Evolutionary conservation across 2,113 vertebrate species (phyloP).

Genomic region (Lagopus muta): DNA sequence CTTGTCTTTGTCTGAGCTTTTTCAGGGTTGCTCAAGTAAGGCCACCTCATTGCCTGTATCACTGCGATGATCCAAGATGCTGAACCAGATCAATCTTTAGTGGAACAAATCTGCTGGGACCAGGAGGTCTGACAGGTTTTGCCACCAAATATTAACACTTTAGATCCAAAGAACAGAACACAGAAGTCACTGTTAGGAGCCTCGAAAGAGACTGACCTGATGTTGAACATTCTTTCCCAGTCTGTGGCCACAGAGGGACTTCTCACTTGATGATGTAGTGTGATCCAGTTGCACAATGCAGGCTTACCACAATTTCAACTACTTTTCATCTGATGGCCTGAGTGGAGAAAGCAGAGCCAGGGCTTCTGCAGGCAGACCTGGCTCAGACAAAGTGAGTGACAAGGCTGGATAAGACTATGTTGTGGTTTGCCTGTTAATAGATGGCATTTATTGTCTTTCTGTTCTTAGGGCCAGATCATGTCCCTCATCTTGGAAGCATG

Average conservation of each 20-base stretch:
- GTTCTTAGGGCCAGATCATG: neutral
- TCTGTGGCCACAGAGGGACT: neutral
- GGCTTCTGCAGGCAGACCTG: neutral
- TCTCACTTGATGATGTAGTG: accelerated
- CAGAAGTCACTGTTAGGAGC: neutral
- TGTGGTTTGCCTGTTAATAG: neutral
- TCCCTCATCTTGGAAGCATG: neutral
- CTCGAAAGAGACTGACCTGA: neutral
- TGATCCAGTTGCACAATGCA: neutral
- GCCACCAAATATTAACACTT: neutral
- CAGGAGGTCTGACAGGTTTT: neutral
- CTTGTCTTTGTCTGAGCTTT: neutral
- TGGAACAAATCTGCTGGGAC: neutral
- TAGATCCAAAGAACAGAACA: neutral
- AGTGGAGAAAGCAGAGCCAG: neutral
- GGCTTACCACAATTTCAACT: neutral
- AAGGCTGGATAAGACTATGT: neutral
- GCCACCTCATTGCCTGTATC: neutral
- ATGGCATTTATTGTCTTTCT: neutral
- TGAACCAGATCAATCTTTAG: neutral
- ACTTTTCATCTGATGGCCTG: neutral
- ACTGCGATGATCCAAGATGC: neutral
- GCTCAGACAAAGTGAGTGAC: neutral
- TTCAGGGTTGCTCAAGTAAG: neutral
- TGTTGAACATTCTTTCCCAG: neutral